phyloP scores from a whole-genome alignment of 2,888 invertebrate species.

The Clivina fossor region DNA sequence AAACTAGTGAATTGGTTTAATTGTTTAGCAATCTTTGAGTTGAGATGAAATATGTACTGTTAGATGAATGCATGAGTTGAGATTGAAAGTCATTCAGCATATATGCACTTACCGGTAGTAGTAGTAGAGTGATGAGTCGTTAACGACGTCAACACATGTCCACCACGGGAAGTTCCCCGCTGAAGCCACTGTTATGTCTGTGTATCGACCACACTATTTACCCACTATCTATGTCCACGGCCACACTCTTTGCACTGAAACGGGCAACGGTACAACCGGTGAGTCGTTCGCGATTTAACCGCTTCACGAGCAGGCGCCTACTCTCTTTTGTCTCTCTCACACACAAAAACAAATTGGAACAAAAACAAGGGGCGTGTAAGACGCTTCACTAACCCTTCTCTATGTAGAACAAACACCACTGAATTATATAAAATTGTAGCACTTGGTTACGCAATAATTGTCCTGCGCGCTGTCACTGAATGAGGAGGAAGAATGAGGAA shows the following conservation, averaged over 20 bases:
- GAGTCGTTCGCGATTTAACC: not conserved
- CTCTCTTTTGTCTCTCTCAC: too few relatives aligned
- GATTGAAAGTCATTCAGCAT: not conserved
- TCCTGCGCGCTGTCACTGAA: not conserved
- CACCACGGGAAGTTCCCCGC: slow-evolving; percentile 31
- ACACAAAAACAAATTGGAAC: not conserved
- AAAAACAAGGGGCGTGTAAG: not conserved
- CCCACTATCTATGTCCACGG: too few relatives aligned
- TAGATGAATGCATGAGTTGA: too few relatives aligned
- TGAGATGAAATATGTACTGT: too few relatives aligned
- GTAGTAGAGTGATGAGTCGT: slow-evolving; percentile 15
- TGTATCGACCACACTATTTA: slow-evolving; percentile 24
- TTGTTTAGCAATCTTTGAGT: too few relatives aligned
- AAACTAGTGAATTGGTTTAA: too few relatives aligned
- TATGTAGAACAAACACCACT: not conserved
- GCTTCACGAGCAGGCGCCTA: too few relatives aligned
- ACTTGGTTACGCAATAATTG: not conserved
- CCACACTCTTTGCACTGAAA: not conserved
- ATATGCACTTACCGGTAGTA: slow-evolving; percentile 27
- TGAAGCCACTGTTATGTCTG: slow-evolving; percentile 29
- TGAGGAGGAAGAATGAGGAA: slow-evolving; percentile 7
- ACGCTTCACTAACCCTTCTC: slow-evolving; percentile 4
- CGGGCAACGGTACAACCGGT: not conserved
- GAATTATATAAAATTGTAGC: slow-evolving; percentile 1
- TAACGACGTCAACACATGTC: slow-evolving; percentile 33